A percentile compares a stretch with the other conserved stretches of the same genome.
Conservation (phyloP, 2,797 vertebrate species). For the Poecilia gillii region DNA sequence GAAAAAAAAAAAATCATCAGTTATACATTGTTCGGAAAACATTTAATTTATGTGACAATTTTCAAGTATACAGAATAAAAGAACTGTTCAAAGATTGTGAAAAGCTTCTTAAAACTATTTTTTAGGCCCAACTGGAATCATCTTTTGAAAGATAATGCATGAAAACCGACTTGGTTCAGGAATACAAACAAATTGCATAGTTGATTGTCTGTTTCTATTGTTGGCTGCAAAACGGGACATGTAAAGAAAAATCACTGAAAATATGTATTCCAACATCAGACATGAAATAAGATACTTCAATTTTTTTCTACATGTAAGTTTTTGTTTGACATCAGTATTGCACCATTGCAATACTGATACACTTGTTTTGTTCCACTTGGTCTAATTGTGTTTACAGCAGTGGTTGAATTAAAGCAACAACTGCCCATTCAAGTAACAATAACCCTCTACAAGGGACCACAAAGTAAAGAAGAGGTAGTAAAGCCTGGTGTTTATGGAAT, state of each 20-base stretch:
- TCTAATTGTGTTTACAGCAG: not conserved
- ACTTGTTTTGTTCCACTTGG: not conserved
- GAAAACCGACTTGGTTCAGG: not conserved
- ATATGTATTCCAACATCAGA: not conserved
- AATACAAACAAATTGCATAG: not conserved
- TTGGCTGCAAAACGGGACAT: not conserved
- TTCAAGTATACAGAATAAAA: not conserved
- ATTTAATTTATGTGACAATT: not conserved
- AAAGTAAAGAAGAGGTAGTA: not conserved
- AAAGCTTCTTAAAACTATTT: not conserved
- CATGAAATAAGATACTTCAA: not conserved
- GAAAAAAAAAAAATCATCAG: not conserved
- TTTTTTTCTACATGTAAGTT: no score
- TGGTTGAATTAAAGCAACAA: not conserved
- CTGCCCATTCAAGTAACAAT: not conserved
- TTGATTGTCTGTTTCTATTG: not conserved
- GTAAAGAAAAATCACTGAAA: not conserved
- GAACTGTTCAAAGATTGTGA: not conserved
- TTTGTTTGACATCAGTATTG: not conserved
- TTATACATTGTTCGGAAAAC: not conserved
- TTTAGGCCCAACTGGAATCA: not conserved
- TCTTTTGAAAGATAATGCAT: not conserved
- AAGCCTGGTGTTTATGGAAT: not conserved
- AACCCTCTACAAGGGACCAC: not conserved
- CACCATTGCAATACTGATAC: not conserved